Conservation (phyloP, 2,113 vertebrate species). For the Forbesichthys agassizii region DNA sequence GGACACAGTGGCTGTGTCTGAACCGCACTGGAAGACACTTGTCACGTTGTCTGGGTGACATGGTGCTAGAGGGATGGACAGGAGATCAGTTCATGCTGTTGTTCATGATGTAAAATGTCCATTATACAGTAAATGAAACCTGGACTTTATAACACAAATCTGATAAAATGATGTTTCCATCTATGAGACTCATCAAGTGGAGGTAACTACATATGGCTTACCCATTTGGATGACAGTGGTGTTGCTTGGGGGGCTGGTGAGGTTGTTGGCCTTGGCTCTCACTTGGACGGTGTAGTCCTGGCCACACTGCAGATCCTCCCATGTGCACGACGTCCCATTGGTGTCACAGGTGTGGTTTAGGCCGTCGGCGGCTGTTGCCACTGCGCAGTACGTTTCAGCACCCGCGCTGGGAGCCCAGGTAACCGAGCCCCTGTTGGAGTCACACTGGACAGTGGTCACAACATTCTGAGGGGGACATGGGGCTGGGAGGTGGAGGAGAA, state of each 20-base stretch:
- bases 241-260: slow-evolving; percentile 61
- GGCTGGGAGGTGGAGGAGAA: slow-evolving; percentile 41
- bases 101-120: too few relatives aligned
- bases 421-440: slow-evolving; percentile 48
- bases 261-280: slow-evolving; percentile 49
- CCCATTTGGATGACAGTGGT: slow-evolving; percentile 55
- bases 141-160: too few relatives aligned
- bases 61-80: slow-evolving; percentile 44
- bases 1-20: slow-evolving; percentile 53
- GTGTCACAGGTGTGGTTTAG: slow-evolving; percentile 51
- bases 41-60: slow-evolving; percentile 66
- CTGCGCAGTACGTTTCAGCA: too few relatives aligned
- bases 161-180: too few relatives aligned
- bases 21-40: slow-evolving; percentile 53
- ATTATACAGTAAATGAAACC: neutral
- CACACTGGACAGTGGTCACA: slow-evolving; percentile 50
- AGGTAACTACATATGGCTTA: slow-evolving; percentile 15
- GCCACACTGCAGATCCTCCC: slow-evolving; percentile 69
- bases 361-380: slow-evolving; percentile 11
- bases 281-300: slow-evolving; percentile 64
- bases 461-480: slow-evolving; percentile 68
- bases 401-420: too few relatives aligned
- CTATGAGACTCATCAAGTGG: neutral
- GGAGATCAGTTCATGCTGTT: neutral
- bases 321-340: slow-evolving; percentile 48